A percentile compares a stretch with the other conserved stretches of the same genome.
Conservation (phyloP, 2,113 vertebrate species). For the Amblyopsis rosae region DNA sequence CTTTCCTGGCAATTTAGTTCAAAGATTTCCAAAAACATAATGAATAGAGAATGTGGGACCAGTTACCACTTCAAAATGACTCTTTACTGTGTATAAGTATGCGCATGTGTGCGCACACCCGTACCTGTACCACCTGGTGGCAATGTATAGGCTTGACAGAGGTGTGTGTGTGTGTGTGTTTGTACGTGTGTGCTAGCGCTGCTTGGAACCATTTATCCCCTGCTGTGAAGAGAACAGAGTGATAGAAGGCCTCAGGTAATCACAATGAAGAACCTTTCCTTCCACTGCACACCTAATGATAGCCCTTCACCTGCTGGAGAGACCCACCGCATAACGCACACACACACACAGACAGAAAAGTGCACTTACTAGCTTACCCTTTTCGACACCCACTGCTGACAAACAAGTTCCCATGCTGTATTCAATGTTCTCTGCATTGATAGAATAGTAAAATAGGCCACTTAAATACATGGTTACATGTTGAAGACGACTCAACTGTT, state of each 20-base stretch:
- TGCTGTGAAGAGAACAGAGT: conserved; percentile 39
- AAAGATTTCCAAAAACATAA: conserved; percentile 41
- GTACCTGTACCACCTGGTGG: background rate
- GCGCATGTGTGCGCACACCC: background rate
- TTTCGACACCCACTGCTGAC: background rate
- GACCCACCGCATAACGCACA: background rate
- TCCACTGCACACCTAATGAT: conserved; percentile 50
- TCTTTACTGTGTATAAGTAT: conserved; percentile 27
- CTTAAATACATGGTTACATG: too few species aligned
- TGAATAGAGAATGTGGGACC: conserved; percentile 43
- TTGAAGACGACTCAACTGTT: too few species aligned
- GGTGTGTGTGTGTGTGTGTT: conserved; percentile 4
- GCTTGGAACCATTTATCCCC: conserved; percentile 34
- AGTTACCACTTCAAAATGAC: conserved; percentile 52
- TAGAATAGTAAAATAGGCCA: too few species aligned
- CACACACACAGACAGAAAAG: background rate
- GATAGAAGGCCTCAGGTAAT: conserved; percentile 59
- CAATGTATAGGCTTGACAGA: background rate
- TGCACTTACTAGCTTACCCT: background rate
- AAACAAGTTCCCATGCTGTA: background rate
- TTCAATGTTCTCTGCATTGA: too few species aligned
- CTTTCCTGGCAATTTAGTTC: conserved; percentile 47
- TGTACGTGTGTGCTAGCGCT: conserved; percentile 3
- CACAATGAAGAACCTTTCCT: conserved; percentile 53
- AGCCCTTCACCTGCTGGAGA: conserved; percentile 44